A percentile compares a stretch with the other conserved stretches of the same genome.
phyloP scores from a whole-genome alignment of 2,113 vertebrate species.

The Genyomyrus donnyi region DNA sequence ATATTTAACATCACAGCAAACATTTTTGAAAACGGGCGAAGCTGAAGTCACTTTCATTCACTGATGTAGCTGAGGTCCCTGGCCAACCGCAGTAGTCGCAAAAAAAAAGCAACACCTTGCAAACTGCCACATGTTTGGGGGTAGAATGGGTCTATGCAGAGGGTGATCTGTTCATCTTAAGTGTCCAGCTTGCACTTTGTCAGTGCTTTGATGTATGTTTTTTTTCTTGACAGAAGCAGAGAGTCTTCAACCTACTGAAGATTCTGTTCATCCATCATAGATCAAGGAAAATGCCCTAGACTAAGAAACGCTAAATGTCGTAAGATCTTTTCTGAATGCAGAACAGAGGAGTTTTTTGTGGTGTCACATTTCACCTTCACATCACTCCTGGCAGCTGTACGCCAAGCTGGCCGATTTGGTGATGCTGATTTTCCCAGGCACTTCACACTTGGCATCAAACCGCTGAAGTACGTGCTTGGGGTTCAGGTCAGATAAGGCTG shows the following conservation, averaged over 20 bases:
- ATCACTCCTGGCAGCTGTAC: neutral
- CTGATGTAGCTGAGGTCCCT: neutral
- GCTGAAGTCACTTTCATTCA: neutral
- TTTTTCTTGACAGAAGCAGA: neutral
- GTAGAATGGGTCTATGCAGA: neutral
- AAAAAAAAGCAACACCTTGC: no score
- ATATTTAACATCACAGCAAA: neutral
- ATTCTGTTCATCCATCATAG: neutral
- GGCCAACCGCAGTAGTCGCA: neutral
- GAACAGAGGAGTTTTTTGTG: neutral
- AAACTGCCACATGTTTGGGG: neutral
- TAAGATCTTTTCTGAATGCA: neutral
- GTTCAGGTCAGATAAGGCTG: neutral
- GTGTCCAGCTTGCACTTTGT: neutral
- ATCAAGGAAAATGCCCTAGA: neutral
- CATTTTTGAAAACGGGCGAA: neutral
- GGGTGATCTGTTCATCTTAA: neutral
- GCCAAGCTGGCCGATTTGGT: neutral
- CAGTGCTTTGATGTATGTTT: neutral
- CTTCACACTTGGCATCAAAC: neutral
- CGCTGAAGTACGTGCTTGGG: neutral
- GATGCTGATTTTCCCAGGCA: neutral
- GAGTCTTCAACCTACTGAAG: neutral
- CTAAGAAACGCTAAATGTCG: neutral
- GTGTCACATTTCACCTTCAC: neutral